Evolutionary conservation across 2,113 vertebrate genomes (phyloP).

Genomic region (Haplotaxodon microlepis): DNA sequence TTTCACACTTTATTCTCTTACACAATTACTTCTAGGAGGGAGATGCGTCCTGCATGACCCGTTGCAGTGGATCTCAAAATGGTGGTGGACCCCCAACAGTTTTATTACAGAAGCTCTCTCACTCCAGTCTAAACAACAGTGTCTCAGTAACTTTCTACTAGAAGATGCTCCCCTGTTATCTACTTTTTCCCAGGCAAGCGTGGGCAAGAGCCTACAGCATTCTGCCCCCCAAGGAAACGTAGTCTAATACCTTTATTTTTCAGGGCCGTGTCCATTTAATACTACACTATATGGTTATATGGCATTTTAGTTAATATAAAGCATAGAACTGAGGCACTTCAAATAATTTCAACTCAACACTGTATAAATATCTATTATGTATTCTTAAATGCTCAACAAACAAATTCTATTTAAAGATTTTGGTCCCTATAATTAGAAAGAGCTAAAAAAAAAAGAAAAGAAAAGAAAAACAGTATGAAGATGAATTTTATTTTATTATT

Average conservation of each 20-base stretch:
- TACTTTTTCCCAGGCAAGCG: accelerated
- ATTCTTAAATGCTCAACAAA: accelerated
- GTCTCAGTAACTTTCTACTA: neutral
- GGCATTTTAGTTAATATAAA: neutral
- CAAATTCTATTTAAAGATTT: neutral
- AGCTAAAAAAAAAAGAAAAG: neutral
- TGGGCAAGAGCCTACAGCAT: neutral
- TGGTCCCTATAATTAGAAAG: neutral
- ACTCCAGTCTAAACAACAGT: neutral
- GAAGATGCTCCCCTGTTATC: neutral
- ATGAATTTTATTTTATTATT: neutral
- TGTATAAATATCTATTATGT: neutral
- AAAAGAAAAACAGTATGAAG: neutral
- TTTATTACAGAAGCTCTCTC: neutral
- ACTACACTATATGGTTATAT: neutral
- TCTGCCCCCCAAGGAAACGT: accelerated
- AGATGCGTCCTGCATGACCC: accelerated
- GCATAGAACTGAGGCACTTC: neutral
- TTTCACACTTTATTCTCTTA: neutral
- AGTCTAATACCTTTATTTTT: neutral
- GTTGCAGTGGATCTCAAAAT: neutral
- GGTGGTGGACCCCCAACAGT: neutral
- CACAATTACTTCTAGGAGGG: neutral
- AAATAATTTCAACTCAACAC: neutral
- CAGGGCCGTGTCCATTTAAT: neutral